Evolutionary conservation across 1,140 invertebrate genomes (phyloP).

Genomic region (Lepidotrigona ventralis): DNA sequence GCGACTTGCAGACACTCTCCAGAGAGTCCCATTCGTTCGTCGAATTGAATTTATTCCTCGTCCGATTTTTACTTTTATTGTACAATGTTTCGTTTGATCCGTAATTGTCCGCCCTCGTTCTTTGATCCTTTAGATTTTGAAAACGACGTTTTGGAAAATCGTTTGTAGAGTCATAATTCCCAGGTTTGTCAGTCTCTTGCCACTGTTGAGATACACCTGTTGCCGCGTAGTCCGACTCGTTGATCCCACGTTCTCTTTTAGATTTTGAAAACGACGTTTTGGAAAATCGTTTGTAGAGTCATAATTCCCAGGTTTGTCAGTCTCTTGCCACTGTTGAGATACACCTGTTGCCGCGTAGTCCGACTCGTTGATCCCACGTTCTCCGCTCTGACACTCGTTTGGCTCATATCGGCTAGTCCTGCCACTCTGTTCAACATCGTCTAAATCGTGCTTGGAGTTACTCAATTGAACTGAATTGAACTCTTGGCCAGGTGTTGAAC

Average conservation of each 20-base stretch:
- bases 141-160: no score
- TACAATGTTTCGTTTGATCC: background rate
- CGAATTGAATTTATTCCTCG: background rate
- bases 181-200: no score
- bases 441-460: background rate
- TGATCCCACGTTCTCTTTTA: no score
- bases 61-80: background rate
- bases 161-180: no score
- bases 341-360: no score
- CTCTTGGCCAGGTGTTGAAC: rapidly evolving
- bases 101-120: background rate
- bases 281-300: no score
- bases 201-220: no score
- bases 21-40: background rate
- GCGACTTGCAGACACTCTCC: slow-evolving; percentile 25
- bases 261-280: background rate
- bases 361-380: no score
- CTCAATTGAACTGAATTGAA: background rate
- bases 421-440: background rate
- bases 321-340: no score
- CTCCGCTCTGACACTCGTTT: background rate
- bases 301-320: no score
- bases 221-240: background rate
- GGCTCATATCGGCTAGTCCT: background rate
- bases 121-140: background rate